These are phyloP conservation scores for Prosopocoilus inquinatus DNA, from an alignment of 2,888 invertebrate genomes.

Conservation along the genomic window DNA sequence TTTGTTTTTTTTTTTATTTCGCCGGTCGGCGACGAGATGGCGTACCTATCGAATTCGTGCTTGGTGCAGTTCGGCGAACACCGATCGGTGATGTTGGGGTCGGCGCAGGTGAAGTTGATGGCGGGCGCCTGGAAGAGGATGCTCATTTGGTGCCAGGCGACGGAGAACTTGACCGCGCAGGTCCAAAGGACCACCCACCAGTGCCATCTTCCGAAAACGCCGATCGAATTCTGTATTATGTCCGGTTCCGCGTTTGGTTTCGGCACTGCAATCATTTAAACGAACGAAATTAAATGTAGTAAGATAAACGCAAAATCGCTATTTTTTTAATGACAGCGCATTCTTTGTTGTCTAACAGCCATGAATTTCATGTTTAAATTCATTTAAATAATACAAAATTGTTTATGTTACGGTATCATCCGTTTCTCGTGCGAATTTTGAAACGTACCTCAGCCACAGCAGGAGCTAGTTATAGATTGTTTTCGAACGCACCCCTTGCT, in stretches of 20 bases:
- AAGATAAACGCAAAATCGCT: too few relatives aligned
- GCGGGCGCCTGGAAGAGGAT: constrained; percentile 76
- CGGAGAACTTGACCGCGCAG: constrained; percentile 72
- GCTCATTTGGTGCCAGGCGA: constrained; percentile 78
- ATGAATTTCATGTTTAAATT: too few relatives aligned
- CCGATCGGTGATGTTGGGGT: constrained; percentile 49
- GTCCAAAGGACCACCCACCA: constrained; percentile 67
- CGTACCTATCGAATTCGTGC: constrained; percentile 62
- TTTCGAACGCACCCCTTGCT: too few relatives aligned
- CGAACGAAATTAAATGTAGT: too few relatives aligned
- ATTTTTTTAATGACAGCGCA: too few relatives aligned
- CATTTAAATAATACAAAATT: too few relatives aligned
- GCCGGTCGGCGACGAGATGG: neutral
- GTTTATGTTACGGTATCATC: too few relatives aligned
- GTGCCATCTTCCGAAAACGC: constrained; percentile 73
- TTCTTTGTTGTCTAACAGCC: too few relatives aligned
- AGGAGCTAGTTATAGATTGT: too few relatives aligned
- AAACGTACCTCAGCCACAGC: too few relatives aligned
- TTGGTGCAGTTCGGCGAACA: constrained; percentile 58
- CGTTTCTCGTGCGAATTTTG: too few relatives aligned
- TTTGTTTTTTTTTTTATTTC: neutral
- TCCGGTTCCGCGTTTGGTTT: constrained; percentile 51
- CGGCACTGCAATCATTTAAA: neutral
- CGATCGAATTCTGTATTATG: constrained; percentile 67
- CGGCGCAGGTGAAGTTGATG: constrained; percentile 52